Conservation (phyloP, 2,797 vertebrate species). For the Lutra lutra region DNA sequence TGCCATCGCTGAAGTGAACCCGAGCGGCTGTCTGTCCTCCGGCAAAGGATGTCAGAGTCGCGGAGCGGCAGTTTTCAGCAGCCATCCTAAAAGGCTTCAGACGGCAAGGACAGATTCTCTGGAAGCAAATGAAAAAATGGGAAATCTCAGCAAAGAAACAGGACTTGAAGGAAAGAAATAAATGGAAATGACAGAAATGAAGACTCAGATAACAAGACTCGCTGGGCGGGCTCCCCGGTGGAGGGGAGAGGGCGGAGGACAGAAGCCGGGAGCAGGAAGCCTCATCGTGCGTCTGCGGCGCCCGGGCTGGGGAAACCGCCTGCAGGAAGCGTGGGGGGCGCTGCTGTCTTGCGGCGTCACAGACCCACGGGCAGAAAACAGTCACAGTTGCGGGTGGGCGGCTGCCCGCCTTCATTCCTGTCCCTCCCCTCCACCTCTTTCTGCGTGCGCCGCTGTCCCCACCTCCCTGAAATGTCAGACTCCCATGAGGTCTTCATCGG, state of each 20-base stretch:
- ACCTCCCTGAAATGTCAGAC: not conserved
- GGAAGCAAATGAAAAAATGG: not conserved
- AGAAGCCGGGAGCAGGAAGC: fast-evolving
- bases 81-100: not conserved
- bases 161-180: not conserved
- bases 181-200: not conserved
- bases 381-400: not conserved
- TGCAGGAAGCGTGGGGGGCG: not conserved
- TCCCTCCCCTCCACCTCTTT: not conserved
- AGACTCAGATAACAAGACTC: not conserved
- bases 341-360: not conserved
- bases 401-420: not conserved
- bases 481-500: not conserved
- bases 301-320: not conserved
- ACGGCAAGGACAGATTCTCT: not conserved
- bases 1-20: not conserved
- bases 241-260: not conserved
- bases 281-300: fast-evolving
- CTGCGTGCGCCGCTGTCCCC: not conserved
- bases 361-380: not conserved
- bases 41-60: not conserved
- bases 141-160: not conserved
- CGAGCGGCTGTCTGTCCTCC: not conserved
- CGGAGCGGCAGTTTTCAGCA: not conserved
- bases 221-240: not conserved